phyloP scores from a whole-genome alignment of 2,797 vertebrate genomes.

The Tragelaphus oryx region DNA sequence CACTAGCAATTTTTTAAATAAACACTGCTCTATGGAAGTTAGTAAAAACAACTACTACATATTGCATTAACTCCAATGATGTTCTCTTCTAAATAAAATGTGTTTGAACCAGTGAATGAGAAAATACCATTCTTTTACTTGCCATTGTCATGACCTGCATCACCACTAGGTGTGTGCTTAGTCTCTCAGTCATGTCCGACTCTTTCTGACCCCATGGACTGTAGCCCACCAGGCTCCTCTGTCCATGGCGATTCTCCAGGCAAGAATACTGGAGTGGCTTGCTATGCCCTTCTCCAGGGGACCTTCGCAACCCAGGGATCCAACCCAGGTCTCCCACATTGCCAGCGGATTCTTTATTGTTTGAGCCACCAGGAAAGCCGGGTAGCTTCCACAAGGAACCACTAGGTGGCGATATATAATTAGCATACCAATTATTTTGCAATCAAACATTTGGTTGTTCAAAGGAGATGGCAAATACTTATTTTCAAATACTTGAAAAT shows the following conservation, averaged over 20 bases:
- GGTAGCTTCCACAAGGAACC: neutral
- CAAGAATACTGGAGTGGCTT: neutral
- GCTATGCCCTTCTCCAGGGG: neutral
- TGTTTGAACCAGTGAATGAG: neutral
- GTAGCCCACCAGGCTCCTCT: neutral
- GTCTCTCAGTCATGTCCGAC: neutral
- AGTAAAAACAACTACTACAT: neutral
- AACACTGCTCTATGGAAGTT: neutral
- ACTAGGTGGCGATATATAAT: conserved; percentile 73
- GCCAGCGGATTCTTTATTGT: neutral
- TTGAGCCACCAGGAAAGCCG: neutral
- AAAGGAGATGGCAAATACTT: neutral
- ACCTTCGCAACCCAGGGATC: neutral
- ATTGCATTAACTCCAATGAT: neutral
- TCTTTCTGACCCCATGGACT: neutral
- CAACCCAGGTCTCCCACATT: neutral
- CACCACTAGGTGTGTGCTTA: conserved; percentile 63
- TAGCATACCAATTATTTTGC: conserved; percentile 31
- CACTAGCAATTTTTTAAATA: neutral
- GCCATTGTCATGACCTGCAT: neutral
- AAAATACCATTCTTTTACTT: neutral
- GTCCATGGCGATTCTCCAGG: neutral
- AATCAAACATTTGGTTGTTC: neutral
- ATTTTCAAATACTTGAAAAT: conserved; percentile 19
- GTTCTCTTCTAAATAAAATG: neutral